Conservation (phyloP, 2,797 vertebrate genomes). For the Anolis apletophallus region DNA sequence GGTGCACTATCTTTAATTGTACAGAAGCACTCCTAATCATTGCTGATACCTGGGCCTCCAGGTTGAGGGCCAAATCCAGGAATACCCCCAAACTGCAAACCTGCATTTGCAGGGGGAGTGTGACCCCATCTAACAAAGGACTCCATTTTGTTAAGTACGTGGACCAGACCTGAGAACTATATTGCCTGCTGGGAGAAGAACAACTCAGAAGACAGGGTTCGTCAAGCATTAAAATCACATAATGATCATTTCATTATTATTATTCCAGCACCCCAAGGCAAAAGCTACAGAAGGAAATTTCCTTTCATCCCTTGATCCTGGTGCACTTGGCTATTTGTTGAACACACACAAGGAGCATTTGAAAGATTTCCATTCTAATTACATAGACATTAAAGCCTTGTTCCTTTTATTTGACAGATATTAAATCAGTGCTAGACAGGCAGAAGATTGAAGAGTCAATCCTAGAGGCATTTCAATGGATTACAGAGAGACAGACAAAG, state of each 20-base stretch:
- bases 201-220: not conserved
- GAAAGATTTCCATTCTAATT: constrained; percentile 42
- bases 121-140: too few relatives aligned
- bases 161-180: not conserved
- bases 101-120: too few relatives aligned
- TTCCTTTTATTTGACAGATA: constrained; percentile 55
- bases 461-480: constrained; percentile 43
- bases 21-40: too few relatives aligned
- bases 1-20: too few relatives aligned
- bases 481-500: constrained; percentile 30
- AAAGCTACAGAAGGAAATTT: constrained; percentile 20
- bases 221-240: constrained; percentile 11
- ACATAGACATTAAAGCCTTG: constrained; percentile 46
- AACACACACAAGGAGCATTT: constrained; percentile 32
- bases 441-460: constrained; percentile 40
- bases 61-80: too few relatives aligned
- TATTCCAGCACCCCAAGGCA: not conserved
- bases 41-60: too few relatives aligned
- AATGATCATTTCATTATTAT: constrained; percentile 19
- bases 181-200: not conserved
- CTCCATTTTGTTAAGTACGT: not conserved
- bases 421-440: constrained; percentile 54
- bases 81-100: too few relatives aligned
- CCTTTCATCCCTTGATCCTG: constrained; percentile 16
- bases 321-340: constrained; percentile 17